Evolutionary conservation across 2,113 vertebrate species (phyloP).

Genomic region (Sturnira hondurensis): DNA sequence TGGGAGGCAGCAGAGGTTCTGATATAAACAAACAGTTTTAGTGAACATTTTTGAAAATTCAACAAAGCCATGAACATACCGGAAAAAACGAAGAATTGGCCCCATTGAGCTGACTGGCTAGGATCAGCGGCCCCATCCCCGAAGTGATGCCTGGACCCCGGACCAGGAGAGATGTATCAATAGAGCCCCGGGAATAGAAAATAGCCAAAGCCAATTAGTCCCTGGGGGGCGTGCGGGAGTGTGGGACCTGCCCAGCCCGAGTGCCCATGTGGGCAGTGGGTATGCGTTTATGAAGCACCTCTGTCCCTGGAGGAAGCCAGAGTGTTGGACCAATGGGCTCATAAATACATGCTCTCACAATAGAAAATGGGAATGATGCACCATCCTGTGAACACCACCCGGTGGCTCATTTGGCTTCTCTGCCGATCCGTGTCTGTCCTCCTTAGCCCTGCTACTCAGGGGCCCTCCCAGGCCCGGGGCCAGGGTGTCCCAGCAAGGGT

Average conservation of each 20-base stretch:
- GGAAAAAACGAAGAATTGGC: neutral
- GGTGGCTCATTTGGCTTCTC: constrained; percentile 75
- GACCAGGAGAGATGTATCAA: neutral
- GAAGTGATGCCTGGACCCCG: neutral
- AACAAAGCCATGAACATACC: neutral
- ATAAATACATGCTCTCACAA: constrained; percentile 71
- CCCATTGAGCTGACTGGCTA: neutral
- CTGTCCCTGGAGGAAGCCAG: constrained; percentile 75
- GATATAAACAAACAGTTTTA: neutral
- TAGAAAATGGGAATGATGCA: constrained; percentile 71
- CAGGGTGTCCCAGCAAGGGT: neutral
- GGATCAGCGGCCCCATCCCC: neutral
- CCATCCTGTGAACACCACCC: constrained; percentile 71
- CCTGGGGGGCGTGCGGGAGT: neutral
- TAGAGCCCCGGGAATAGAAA: neutral
- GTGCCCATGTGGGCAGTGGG: fast-evolving
- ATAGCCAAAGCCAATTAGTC: neutral
- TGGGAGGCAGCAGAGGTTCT: neutral
- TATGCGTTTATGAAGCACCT: constrained; percentile 51
- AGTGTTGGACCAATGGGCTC: constrained; percentile 73
- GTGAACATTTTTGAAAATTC: neutral
- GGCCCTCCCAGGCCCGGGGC: neutral
- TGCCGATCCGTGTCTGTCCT: neutral
- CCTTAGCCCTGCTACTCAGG: constrained; percentile 59
- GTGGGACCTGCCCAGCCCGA: neutral